Evolutionary conservation across 2,888 invertebrate genomes (phyloP).

Genomic region (Aspidiotus rigidus): DNA sequence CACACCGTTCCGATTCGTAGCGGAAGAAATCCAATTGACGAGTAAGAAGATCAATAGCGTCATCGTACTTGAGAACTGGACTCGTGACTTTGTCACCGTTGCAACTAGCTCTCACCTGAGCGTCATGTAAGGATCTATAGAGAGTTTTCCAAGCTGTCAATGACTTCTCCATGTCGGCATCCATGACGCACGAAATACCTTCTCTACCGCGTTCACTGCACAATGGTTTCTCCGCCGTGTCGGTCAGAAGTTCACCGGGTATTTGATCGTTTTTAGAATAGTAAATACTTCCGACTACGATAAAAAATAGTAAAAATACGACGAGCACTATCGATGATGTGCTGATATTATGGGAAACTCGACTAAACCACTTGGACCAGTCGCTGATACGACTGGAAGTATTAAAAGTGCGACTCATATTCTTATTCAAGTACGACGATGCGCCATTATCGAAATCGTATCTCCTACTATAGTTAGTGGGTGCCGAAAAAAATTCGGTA

Average conservation of each 20-base stretch:
- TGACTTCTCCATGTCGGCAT: slow-evolving; percentile 6
- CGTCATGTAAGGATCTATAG: slow-evolving; percentile 8
- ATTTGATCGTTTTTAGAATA: slow-evolving; percentile 18
- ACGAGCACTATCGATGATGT: background rate
- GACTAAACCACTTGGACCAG: background rate
- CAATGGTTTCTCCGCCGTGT: background rate
- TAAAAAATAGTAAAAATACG: slow-evolving; percentile 6
- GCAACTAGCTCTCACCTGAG: background rate
- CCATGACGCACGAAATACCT: slow-evolving; percentile 10
- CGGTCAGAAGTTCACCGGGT: slow-evolving; percentile 9
- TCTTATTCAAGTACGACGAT: slow-evolving; percentile 11
- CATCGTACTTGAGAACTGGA: background rate
- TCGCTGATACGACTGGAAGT: background rate
- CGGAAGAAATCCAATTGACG: background rate
- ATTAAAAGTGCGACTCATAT: background rate
- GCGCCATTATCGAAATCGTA: slow-evolving; percentile 21
- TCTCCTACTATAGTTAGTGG: slow-evolving; percentile 2
- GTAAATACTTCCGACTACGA: slow-evolving; percentile 12
- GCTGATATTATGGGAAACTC: background rate
- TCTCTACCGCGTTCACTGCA: slow-evolving; percentile 6
- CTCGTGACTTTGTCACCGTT: background rate
- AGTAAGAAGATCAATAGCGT: slow-evolving; percentile 10
- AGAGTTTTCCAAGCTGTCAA: slow-evolving; percentile 12
- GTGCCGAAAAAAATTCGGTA: slow-evolving; percentile 12
- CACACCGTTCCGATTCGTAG: slow-evolving; percentile 6